Evolutionary conservation across 2,888 invertebrate species (phyloP).

Genomic region (Clusia tigrina): DNA sequence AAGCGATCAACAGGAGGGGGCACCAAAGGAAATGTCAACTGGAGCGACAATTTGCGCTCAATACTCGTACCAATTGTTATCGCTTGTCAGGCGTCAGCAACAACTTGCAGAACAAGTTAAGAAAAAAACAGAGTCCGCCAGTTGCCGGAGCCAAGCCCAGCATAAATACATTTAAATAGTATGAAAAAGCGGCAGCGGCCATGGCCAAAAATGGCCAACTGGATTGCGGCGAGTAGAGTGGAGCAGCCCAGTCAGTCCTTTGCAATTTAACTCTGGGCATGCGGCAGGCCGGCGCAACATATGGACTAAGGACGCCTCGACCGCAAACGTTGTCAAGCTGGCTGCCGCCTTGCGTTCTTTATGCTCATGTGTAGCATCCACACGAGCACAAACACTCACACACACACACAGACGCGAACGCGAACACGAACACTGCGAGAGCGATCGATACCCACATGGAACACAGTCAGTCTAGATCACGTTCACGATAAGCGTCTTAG

Average conservation of each 20-base stretch:
- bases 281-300: background rate
- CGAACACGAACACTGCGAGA: no score
- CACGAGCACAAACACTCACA: no score
- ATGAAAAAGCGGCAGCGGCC: background rate
- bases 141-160: background rate
- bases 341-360: no score
- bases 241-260: background rate
- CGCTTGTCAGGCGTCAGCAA: conserved; percentile 40
- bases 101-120: conserved; percentile 23
- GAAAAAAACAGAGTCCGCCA: background rate
- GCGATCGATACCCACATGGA: background rate
- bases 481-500: background rate
- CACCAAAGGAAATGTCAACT: background rate
- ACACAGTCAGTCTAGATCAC: background rate
- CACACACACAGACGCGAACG: no score
- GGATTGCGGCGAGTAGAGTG: conserved; percentile 16
- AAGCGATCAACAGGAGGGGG: background rate
- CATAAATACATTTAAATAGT: conserved; percentile 11
- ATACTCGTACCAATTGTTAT: conserved; percentile 40
- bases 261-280: background rate
- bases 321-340: conserved; percentile 2
- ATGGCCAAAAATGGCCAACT: conserved; percentile 40
- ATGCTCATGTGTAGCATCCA: no score
- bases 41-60: background rate
- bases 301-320: conserved; percentile 7